Base-by-base conservation (phyloP, 2,113 vertebrate genomes). In the Cyphomyrus plagiostoma region DNA sequence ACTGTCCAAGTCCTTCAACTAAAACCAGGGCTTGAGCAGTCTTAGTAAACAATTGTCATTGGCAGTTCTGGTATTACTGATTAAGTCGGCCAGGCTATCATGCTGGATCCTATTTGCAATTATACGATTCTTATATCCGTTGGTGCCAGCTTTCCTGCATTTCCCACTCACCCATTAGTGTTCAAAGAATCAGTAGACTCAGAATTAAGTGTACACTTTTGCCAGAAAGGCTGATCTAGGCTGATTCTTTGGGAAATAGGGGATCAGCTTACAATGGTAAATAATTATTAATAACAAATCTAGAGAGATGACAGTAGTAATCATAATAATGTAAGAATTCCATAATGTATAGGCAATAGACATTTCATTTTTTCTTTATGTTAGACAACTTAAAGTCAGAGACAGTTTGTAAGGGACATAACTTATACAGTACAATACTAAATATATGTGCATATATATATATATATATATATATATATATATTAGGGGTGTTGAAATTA, bases 61-160 rank as follows among this genome's bases (percentile, higher is more conserved):
- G 74, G 74, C 74, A 80, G 35, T 80, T 80, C 74, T 80, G 74
- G 74, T 80, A 80, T 80, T 80, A 42, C 74, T 80, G 30, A 80
- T 80, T 80, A 80, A 80, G 30, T 42, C 35, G 1, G 74, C 74
- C 74, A 42, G 35, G 74, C 30, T 42, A 80, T 80, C 74, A 80
- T 80, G 30, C 74, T 39, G 74, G 74, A 80, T 35, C 74, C 35
- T 19, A 42, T 42, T 80, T 42, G 15, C 30, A 80, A 80, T 80
- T 80, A 42, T 80, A 80, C 74, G 35, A 42, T 80, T 80, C 30
- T 80, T 39, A 35, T 80, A 80, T 39, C 35, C 2, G 15, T 42
- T 0, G 4, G 15, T 80, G 30, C 74, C 15, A 42, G 1, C 74
- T 42, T 9, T 80, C 74, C 74, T 39, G 35, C 35, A 80, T 80